Evolutionary conservation across 2,797 vertebrate species (phyloP).

Genomic region (Muscicapa comitata): DNA sequence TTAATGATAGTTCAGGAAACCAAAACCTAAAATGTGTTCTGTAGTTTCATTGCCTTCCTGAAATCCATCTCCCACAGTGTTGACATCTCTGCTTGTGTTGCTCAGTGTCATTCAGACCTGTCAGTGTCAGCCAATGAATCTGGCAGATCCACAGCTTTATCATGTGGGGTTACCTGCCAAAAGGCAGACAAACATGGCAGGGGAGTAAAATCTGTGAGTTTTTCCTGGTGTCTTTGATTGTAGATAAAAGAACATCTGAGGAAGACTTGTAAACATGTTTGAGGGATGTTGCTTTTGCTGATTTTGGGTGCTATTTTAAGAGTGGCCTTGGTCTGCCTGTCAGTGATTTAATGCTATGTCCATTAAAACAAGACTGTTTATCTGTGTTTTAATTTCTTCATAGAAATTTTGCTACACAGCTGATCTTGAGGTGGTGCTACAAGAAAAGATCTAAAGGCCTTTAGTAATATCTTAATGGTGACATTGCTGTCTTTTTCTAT

Average conservation of each 20-base stretch:
- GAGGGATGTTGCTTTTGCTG: neutral
- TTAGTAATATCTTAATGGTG: neutral
- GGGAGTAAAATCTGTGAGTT: neutral
- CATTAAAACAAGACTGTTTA: neutral
- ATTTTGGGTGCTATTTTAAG: neutral
- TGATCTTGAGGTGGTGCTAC: neutral
- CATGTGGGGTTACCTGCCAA: neutral
- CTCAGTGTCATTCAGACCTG: neutral
- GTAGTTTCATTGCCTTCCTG: neutral
- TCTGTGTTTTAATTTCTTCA: neutral
- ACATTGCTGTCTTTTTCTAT: neutral
- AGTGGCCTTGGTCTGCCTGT: neutral
- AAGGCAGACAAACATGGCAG: neutral
- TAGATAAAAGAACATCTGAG: neutral
- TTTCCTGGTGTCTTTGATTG: neutral
- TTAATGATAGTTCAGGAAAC: neutral
- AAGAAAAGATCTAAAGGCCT: neutral
- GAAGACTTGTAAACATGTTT: neutral
- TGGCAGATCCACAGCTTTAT: neutral
- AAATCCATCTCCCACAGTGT: neutral
- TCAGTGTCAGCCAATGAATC: neutral
- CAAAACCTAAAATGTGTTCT: neutral
- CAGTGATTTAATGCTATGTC: neutral
- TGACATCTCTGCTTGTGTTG: neutral
- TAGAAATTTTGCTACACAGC: neutral